Conservation (phyloP, 2,888 invertebrate species). For the Sympetrum striolatum region DNA sequence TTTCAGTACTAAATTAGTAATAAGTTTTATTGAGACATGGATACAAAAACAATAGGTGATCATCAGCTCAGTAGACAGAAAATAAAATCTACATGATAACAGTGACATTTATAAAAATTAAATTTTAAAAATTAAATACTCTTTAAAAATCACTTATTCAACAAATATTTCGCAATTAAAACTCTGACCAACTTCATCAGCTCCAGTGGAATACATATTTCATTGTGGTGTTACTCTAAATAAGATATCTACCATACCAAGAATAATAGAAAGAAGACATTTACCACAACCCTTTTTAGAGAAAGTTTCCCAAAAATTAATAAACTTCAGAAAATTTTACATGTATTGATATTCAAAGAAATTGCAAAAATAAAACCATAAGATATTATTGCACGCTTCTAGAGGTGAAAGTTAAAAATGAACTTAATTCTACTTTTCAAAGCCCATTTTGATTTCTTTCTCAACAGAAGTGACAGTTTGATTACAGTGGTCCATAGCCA, state of each 20-base stretch:
- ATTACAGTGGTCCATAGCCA: conserved; percentile 4
- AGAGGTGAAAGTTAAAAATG: background rate
- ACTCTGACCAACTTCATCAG: background rate
- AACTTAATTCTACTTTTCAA: background rate
- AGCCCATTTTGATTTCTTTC: conserved; percentile 29
- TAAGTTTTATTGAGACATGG: conserved; percentile 24
- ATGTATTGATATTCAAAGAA: background rate
- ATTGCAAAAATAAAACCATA: conserved; percentile 10
- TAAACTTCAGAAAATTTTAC: background rate
- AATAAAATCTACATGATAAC: background rate
- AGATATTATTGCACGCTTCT: background rate
- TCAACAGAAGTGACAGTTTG: conserved; percentile 15
- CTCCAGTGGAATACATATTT: background rate
- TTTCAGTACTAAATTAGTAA: conserved; percentile 17
- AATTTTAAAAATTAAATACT: background rate
- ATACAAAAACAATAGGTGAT: conserved; percentile 1
- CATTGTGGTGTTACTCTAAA: background rate
- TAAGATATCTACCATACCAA: background rate
- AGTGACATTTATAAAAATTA: background rate
- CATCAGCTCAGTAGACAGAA: background rate
- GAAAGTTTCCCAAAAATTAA: background rate
- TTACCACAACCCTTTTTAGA: background rate
- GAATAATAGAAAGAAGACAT: background rate
- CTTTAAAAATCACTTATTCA: background rate
- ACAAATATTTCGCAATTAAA: background rate